Evolutionary conservation across 1,140 invertebrate genomes (phyloP).

Genomic region (Aphelinus certus): DNA sequence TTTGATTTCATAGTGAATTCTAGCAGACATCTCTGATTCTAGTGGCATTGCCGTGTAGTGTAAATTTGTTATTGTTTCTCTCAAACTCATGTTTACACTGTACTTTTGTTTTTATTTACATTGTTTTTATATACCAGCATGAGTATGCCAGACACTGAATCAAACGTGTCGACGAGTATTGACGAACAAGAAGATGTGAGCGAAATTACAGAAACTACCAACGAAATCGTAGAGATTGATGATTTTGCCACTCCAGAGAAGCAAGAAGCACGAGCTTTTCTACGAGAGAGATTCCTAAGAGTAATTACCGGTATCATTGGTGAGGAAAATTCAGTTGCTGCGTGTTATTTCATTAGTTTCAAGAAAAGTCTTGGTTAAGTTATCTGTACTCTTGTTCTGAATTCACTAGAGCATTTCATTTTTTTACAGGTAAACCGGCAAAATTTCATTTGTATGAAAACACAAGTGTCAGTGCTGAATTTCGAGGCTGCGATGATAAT

Average conservation of each 20-base stretch:
- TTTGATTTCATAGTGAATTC: no score
- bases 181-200: neutral
- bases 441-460: constrained; percentile 61
- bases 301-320: constrained; percentile 61
- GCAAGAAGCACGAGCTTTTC: constrained; percentile 60
- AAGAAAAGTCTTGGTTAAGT: no score
- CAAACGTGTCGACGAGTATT: neutral
- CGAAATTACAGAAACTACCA: neutral
- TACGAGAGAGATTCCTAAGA: constrained; percentile 61
- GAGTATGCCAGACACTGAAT: neutral
- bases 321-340: constrained; percentile 40
- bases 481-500: constrained; percentile 59
- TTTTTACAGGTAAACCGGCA: constrained; percentile 55
- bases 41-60: neutral
- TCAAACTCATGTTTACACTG: no score
- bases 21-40: no score
- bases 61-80: constrained; percentile 6
- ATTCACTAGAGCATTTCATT: neutral
- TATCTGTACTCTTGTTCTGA: neutral
- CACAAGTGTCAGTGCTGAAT: constrained; percentile 58
- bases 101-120: no score
- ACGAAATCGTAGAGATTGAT: constrained; percentile 14
- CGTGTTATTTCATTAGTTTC: neutral
- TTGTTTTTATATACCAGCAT: no score
- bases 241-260: constrained; percentile 57